Base-by-base conservation (phyloP, 2,113 vertebrate genomes). In the Tachysurus vachellii region DNA sequence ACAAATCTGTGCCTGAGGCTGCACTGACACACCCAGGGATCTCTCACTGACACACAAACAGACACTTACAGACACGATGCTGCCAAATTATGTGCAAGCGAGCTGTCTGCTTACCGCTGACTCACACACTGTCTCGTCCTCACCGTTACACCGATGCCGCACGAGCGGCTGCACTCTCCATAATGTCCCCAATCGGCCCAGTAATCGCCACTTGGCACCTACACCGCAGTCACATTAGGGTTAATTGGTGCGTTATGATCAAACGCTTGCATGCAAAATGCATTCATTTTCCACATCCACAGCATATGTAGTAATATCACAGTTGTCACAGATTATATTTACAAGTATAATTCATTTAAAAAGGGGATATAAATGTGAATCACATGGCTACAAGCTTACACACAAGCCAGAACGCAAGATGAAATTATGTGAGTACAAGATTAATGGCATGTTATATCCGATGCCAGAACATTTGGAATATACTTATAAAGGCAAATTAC, bases 121-220 rank as follows among this genome's bases (percentile, higher is more conserved):
- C 96, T 96, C 91, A 95, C 92, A 86, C 98, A 99, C 61, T 3
- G 93, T 2, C 97, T 95, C 5, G 95, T 95, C 84, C 93, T 95
- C 90, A 93, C 88, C 89, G 96, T 96, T 85, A 99, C 93, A 0
- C 98, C 98, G 0, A 95, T 94, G 0, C 97, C 98, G 80, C 98
- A 99, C 92, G 95, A 98, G 85, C 97, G 95, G 88, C 97, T 99
- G 93, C 98, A 99, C 82, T 94, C 92, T 31, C 96, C 94, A 91
- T 97, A 99, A 8, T 95, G 91, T 14, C 96, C 93, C 98, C 98
- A 99, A 23, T 92, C 79, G 0, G 95, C 97, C 98, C 98, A 99
- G 92, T 90, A 89, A 87, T 96, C 97, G 75, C 68, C 86, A 26
- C 80, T 61, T 73, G 94, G 91, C 80, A 90, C 80, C 95, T 95